A percentile compares a stretch with the other conserved stretches of the same genome.
Evolutionary conservation across 2,113 vertebrate species (phyloP).

Genomic region (Zosterops pallidus): DNA sequence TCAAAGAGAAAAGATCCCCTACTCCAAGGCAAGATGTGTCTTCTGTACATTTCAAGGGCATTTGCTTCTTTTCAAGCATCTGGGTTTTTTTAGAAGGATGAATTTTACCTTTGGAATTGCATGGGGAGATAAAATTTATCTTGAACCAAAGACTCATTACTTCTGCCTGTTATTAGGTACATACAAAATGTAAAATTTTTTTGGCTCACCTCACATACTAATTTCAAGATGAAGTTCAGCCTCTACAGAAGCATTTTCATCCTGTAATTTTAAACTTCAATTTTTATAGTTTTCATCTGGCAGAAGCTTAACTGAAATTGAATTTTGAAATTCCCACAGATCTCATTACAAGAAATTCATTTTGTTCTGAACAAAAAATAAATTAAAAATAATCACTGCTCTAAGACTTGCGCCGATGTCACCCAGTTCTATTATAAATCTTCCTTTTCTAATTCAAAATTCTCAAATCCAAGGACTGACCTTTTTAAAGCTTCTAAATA

Average conservation of each 20-base stretch:
- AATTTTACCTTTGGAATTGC: not conserved
- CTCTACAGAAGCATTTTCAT: not conserved
- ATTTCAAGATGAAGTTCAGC: not conserved
- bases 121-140: not conserved
- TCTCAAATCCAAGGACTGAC: not conserved
- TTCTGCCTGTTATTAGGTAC: not conserved
- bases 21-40: not conserved
- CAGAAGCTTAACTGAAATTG: not conserved
- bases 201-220: not conserved
- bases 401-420: not conserved
- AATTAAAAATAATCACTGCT: not conserved
- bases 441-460: not conserved
- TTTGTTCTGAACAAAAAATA: slow-evolving; percentile 5
- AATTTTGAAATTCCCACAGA: not conserved
- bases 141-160: not conserved
- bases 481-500: not conserved
- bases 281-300: slow-evolving; percentile 20
- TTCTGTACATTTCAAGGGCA: not conserved
- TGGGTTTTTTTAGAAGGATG: not conserved
- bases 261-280: not conserved
- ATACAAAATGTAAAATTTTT: not conserved
- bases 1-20: not conserved
- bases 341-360: not conserved
- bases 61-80: not conserved
- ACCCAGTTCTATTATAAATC: not conserved